A percentile compares a stretch with the other conserved stretches of the same genome.
Evolutionary conservation across 2,113 vertebrate genomes (phyloP).

Genomic region (Cyanistes caeruleus): DNA sequence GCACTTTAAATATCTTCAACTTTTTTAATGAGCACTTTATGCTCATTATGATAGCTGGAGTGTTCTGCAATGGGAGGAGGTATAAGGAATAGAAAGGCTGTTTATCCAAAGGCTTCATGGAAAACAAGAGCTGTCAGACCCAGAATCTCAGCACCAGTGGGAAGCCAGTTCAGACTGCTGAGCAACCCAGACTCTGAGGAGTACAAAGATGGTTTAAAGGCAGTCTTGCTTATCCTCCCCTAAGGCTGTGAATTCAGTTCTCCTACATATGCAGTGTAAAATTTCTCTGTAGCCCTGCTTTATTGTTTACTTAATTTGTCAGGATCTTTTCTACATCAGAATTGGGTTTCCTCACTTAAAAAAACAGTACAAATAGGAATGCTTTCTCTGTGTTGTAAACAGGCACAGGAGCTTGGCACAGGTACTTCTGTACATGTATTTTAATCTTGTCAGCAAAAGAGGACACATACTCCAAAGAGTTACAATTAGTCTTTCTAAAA

Average conservation of each 20-base stretch:
- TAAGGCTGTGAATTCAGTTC: background rate
- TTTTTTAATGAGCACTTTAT: background rate
- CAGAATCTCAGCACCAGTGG: background rate
- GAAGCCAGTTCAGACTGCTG: background rate
- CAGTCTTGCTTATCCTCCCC: background rate
- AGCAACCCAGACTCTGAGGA: background rate
- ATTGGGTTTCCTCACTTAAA: background rate
- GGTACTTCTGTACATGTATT: background rate
- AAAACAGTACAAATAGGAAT: background rate
- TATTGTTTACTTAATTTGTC: background rate
- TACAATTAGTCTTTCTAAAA: background rate
- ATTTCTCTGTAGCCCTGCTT: background rate
- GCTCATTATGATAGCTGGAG: background rate
- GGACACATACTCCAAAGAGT: background rate
- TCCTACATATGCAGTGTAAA: background rate
- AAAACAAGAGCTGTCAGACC: background rate
- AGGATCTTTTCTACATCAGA: background rate
- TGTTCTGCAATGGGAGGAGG: background rate
- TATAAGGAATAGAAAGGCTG: background rate
- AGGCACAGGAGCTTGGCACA: background rate
- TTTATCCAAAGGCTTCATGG: background rate
- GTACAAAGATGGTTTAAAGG: background rate
- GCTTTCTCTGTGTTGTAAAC: background rate
- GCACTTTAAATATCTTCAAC: background rate
- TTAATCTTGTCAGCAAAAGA: background rate